phyloP scores from a whole-genome alignment of 2,113 vertebrate genomes.

The Hypomesus transpacificus region DNA sequence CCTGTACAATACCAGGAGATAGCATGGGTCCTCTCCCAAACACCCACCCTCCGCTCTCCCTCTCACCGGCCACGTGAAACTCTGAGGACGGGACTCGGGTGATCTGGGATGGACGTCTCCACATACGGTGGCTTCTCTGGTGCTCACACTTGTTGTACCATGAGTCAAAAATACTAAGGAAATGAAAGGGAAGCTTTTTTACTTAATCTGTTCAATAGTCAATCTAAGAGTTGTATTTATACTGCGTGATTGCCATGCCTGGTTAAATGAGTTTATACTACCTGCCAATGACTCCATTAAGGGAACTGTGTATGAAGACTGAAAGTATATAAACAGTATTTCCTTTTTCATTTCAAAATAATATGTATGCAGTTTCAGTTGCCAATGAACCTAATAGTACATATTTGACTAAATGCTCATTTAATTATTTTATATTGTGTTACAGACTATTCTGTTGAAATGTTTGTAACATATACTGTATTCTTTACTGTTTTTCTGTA shows the following conservation, averaged over 20 bases:
- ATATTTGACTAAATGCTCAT: conserved; percentile 24
- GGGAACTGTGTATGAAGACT: conserved; percentile 16
- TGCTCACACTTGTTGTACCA: not conserved
- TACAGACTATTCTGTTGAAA: conserved; percentile 20
- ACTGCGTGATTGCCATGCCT: conserved; percentile 18
- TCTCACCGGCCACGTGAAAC: not conserved
- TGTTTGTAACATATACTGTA: conserved; percentile 42
- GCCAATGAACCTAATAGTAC: conserved; percentile 2
- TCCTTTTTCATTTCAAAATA: conserved; percentile 31
- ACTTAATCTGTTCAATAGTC: conserved; percentile 5
- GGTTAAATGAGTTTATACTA: conserved; percentile 18
- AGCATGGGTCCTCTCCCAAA: not conserved
- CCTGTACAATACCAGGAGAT: conserved; percentile 8
- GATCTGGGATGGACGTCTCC: conserved; percentile 16
- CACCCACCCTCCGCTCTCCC: too few relatives aligned
- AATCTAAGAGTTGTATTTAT: conserved; percentile 17
- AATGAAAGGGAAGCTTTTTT: conserved; percentile 27
- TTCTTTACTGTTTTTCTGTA: conserved; percentile 20
- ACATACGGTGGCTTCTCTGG: not conserved
- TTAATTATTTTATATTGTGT: conserved; percentile 15
- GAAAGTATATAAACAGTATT: conserved; percentile 6
- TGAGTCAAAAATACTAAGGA: conserved; percentile 8
- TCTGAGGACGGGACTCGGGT: not conserved
- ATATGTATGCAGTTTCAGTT: conserved; percentile 15
- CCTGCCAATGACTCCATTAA: conserved; percentile 20